These are phyloP conservation scores for Lithophane ornitopus DNA, from an alignment of 2,888 invertebrate species.

Conservation along the genomic window DNA sequence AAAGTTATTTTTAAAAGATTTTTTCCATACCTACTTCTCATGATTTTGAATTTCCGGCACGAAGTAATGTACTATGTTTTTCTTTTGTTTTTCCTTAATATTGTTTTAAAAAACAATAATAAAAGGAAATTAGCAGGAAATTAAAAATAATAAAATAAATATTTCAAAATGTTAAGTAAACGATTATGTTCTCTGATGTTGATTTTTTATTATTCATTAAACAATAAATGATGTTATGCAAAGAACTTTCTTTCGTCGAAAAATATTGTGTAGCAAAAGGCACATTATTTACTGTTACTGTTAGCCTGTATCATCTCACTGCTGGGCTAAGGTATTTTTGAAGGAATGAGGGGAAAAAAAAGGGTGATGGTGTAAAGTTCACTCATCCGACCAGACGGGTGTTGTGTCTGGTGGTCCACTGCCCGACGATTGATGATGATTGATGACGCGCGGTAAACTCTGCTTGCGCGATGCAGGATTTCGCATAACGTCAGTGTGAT, in stretches of 20 bases:
- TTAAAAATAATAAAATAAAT: slow-evolving; percentile 22
- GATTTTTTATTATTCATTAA: neutral
- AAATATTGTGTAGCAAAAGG: neutral
- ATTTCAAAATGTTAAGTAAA: neutral
- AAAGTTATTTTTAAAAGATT: too few relatives aligned
- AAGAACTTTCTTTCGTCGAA: neutral
- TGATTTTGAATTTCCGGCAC: neutral
- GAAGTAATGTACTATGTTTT: neutral
- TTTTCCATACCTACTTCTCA: neutral
- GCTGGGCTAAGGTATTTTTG: too few relatives aligned
- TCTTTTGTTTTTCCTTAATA: neutral
- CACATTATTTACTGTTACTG: too few relatives aligned
- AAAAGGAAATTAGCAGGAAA: slow-evolving; percentile 17
- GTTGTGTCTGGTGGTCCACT: too few relatives aligned
- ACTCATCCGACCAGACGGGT: too few relatives aligned
- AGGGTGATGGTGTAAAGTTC: too few relatives aligned
- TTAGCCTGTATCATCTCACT: too few relatives aligned
- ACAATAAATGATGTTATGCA: slow-evolving; percentile 1
- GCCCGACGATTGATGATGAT: too few relatives aligned
- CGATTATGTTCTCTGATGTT: neutral
- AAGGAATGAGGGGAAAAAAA: too few relatives aligned
- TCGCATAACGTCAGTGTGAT: too few relatives aligned
- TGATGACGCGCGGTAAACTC: too few relatives aligned
- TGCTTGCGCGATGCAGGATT: too few relatives aligned
- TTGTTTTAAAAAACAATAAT: neutral